Evolutionary conservation across 2,797 vertebrate species (phyloP).

Genomic region (Moxostoma hubbsi): DNA sequence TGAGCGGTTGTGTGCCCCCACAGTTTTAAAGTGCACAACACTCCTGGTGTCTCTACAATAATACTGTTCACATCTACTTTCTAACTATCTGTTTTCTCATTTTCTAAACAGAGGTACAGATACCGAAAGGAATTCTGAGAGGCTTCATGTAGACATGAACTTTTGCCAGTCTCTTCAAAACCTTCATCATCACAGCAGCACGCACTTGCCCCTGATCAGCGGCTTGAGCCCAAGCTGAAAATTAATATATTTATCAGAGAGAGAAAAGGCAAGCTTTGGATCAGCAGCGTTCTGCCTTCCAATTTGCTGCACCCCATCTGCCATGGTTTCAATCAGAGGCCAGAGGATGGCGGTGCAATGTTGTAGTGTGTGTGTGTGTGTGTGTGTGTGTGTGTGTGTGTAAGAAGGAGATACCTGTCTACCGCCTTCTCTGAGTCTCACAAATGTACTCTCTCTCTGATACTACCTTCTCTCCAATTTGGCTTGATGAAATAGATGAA

Average conservation of each 20-base stretch:
- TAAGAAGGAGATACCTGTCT: constrained; percentile 2
- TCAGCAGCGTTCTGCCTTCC: constrained; percentile 44
- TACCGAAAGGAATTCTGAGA: not conserved
- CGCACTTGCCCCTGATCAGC: constrained; percentile 20
- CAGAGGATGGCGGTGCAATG: constrained; percentile 40
- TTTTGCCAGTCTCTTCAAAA: not conserved
- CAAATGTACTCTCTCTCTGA: constrained; percentile 5
- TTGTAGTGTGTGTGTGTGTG: constrained; percentile 11
- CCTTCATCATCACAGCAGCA: constrained; percentile 42
- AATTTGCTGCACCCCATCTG: constrained; percentile 63
- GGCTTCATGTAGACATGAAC: not conserved
- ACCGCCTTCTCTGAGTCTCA: constrained; percentile 13
- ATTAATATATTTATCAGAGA: constrained; percentile 49
- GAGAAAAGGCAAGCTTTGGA: constrained; percentile 46
- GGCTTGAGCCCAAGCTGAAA: constrained; percentile 53
- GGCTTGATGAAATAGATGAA: constrained; percentile 49
- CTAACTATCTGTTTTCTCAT: not conserved
- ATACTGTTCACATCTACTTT: not conserved
- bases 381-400: constrained; percentile 10
- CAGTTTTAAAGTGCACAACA: too few relatives aligned
- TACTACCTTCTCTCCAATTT: constrained; percentile 57
- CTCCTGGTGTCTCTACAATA: not conserved
- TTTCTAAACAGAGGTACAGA: not conserved
- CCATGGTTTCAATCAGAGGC: constrained; percentile 59
- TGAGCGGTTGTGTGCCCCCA: too few relatives aligned